Base-by-base conservation (phyloP, 2,113 vertebrate species). In the Cryptotis parvus region DNA sequence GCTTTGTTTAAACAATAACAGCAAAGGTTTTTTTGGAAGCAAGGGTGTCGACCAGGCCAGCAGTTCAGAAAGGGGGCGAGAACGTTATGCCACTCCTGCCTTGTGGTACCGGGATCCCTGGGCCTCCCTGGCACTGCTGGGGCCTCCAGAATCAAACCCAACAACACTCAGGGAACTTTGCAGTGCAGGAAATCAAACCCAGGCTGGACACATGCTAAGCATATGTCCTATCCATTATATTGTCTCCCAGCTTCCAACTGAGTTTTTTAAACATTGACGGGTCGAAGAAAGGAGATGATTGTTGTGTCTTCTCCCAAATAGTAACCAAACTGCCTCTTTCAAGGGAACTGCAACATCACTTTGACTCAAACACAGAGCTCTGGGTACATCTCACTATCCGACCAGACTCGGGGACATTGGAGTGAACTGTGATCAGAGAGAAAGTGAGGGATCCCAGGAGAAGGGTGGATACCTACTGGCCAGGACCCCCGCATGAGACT, bases 221-320 rank as follows among this genome's bases (percentile, higher is more conserved):
- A 24, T 58, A 20, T 58, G 55, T 22, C 55, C 18, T 58, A 20
- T 22, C 55, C 55, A 58, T 58, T 58, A 24, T 58, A 58, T 20
- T 58, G 16, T 58, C 55, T 24, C 55, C 20, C 22, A 24, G 55
- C 18, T 6, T 2, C 55, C 18, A 22, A 35, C 8, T 52, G 58
- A 31, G 27, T 6, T 87, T 75, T 70, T 77, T 22, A 79, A 63
- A 24, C 6, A 29, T 27, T 35, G 63, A 20, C 27, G 43, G 61
- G 61, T 43, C 39, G 65, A 31, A 9, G 3, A 88, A 72, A 26
- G 79, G 37, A 91, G 35, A 15, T 4, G 20, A 29, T 15, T 78
- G 55, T 66, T 58, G 5, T 79, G 41, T 79, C 86, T 74, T 55
- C 15, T 63, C 35, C 31, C 68, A 94, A 89, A 87, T n/a, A 87